Conservation (phyloP, 1,140 invertebrate genomes). For the Spodoptera frugiperda region DNA sequence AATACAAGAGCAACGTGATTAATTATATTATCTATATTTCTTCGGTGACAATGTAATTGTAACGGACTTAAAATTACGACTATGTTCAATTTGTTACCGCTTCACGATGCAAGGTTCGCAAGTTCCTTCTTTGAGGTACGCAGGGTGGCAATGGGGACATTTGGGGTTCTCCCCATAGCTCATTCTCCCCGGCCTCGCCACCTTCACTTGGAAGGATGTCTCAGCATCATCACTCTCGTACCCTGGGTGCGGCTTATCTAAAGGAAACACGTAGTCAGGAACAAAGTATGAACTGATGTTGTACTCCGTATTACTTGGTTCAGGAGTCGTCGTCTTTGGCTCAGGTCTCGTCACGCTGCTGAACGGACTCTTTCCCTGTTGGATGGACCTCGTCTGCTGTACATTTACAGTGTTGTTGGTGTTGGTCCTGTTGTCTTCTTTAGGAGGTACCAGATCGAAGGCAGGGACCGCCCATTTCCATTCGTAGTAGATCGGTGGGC, state of each 20-base stretch:
- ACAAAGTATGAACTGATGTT: slow-evolving; percentile 84
- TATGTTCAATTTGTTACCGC: slow-evolving; percentile 65
- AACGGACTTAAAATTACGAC: slow-evolving; percentile 29
- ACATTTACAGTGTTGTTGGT: slow-evolving; percentile 57
- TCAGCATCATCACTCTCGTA: slow-evolving; percentile 85
- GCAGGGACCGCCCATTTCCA: slow-evolving; percentile 88
- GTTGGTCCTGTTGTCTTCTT: slow-evolving; percentile 66
- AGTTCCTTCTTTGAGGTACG: slow-evolving; percentile 86
- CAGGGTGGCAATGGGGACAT: slow-evolving; percentile 88
- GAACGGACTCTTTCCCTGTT: slow-evolving; percentile 65
- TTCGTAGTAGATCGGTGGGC: slow-evolving; percentile 88
- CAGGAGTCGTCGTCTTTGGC: slow-evolving; percentile 60
- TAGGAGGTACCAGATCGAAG: slow-evolving; percentile 86
- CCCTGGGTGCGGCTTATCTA: slow-evolving; percentile 86
- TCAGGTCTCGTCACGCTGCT: slow-evolving; percentile 59
- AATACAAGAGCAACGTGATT: slow-evolving; percentile 22
- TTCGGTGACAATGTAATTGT: slow-evolving; percentile 23
- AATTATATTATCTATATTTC: slow-evolving; percentile 17
- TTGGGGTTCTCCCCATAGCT: slow-evolving; percentile 87
- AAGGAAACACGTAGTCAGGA: slow-evolving; percentile 87
- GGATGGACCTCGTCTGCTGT: slow-evolving; percentile 49
- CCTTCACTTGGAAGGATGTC: slow-evolving; percentile 87
- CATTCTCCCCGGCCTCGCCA: slow-evolving; percentile 80
- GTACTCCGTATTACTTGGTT: slow-evolving; percentile 70
- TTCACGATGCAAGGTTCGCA: slow-evolving; percentile 87